phyloP scores from a whole-genome alignment of 2,113 vertebrate species.

The Anhinga rufa region DNA sequence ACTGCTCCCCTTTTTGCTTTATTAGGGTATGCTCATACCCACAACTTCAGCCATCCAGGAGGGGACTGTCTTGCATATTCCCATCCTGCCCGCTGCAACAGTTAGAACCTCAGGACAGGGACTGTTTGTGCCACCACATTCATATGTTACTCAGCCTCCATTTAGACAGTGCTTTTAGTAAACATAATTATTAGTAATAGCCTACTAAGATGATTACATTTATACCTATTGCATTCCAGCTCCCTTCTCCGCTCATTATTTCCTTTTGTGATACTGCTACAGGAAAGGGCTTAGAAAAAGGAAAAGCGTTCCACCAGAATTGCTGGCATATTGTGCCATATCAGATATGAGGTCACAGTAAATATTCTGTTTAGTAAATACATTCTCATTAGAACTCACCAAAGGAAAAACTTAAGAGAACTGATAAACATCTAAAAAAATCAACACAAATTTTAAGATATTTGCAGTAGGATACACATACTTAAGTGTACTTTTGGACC shows the following conservation, averaged over 20 bases:
- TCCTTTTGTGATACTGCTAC: background rate
- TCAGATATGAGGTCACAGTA: background rate
- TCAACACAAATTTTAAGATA: background rate
- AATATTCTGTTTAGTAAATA: background rate
- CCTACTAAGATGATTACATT: background rate
- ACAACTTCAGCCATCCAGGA: background rate
- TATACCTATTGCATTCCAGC: background rate
- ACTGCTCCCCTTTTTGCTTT: background rate
- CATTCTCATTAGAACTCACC: background rate
- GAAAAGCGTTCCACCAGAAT: background rate
- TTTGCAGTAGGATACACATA: background rate
- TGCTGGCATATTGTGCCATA: background rate
- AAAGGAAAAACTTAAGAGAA: background rate
- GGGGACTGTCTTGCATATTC: too few relatives aligned
- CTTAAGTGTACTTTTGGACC: background rate
- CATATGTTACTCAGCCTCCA: background rate
- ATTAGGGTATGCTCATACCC: background rate
- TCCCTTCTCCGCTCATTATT: background rate
- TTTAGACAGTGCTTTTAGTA: background rate
- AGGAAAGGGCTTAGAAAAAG: background rate
- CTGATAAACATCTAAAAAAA: background rate
- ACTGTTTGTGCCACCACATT: background rate
- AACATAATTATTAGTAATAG: rapidly evolving
- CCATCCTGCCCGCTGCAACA: background rate
- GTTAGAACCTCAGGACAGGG: background rate